Conservation (phyloP, 2,113 vertebrate species). For the Chroicocephalus ridibundus region DNA sequence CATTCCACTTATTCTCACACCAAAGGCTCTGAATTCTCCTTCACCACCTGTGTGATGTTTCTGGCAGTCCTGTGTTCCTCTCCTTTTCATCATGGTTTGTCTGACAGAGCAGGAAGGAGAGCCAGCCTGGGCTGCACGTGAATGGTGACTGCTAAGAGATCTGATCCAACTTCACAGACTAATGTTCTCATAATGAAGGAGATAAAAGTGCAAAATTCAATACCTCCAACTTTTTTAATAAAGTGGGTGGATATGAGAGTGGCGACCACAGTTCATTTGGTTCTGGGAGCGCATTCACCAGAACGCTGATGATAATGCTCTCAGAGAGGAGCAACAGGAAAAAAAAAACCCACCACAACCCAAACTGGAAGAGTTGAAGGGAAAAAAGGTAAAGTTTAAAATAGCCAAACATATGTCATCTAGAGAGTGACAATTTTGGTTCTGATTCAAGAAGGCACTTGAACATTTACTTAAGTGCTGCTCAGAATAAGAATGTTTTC, state of each 20-base stretch:
- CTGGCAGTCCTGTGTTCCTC: background rate
- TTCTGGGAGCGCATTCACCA: background rate
- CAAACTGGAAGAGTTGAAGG: background rate
- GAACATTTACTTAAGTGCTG: background rate
- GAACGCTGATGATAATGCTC: background rate
- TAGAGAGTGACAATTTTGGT: background rate
- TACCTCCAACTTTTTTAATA: background rate
- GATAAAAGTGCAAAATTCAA: background rate
- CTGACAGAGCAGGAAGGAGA: background rate
- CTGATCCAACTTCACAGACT: background rate
- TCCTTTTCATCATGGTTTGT: background rate
- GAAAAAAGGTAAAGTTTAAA: background rate
- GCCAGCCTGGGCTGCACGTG: background rate
- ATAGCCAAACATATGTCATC: background rate
- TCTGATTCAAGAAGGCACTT: constrained; percentile 12
- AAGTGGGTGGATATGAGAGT: background rate
- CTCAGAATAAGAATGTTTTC: background rate
- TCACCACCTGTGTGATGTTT: background rate
- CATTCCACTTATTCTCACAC: background rate
- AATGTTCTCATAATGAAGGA: background rate
- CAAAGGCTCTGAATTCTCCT: background rate
- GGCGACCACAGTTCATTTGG: background rate
- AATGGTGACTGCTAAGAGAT: background rate
- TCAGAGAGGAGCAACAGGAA: background rate
- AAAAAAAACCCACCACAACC: background rate